Percentiles rank a stretch among this genome's conserved stretches.
Conservation (phyloP, 2,113 vertebrate species). For the Coracopsis vasa region DNA sequence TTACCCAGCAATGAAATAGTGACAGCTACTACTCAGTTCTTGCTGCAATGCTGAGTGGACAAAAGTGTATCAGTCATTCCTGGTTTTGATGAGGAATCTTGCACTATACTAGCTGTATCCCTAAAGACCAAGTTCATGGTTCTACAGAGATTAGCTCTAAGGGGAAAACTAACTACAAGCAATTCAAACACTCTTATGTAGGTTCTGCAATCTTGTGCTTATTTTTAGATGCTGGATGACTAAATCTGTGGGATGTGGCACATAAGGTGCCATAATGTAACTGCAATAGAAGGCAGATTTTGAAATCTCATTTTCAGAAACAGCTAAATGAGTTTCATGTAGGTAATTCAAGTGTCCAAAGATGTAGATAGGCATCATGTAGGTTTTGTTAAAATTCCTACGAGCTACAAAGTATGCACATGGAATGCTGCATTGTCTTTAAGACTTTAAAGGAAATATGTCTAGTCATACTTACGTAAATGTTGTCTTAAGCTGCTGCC, state of each 20-base stretch:
- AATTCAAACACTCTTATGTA: not conserved
- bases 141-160: not conserved
- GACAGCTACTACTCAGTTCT: not conserved
- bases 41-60: not conserved
- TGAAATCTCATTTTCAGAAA: constrained; percentile 1
- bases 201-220: not conserved
- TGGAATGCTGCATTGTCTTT: not conserved
- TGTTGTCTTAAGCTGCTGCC: not conserved
- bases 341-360: not conserved
- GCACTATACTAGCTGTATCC: not conserved
- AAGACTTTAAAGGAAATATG: not conserved
- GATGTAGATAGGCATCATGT: not conserved
- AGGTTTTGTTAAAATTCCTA: not conserved
- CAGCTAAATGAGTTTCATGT: not conserved
- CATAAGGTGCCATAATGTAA: not conserved
- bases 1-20: not conserved
- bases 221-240: constrained; percentile 38
- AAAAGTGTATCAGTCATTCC: not conserved
- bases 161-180: not conserved
- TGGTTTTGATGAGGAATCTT: not conserved
- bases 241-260: constrained; percentile 33
- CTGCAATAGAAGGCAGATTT: not conserved
- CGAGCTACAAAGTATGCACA: not conserved
- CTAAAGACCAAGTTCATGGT: not conserved
- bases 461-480: not conserved